These are phyloP conservation scores for Zaprionus capensis DNA, from an alignment of 1,140 invertebrate species.

Conservation along the genomic window DNA sequence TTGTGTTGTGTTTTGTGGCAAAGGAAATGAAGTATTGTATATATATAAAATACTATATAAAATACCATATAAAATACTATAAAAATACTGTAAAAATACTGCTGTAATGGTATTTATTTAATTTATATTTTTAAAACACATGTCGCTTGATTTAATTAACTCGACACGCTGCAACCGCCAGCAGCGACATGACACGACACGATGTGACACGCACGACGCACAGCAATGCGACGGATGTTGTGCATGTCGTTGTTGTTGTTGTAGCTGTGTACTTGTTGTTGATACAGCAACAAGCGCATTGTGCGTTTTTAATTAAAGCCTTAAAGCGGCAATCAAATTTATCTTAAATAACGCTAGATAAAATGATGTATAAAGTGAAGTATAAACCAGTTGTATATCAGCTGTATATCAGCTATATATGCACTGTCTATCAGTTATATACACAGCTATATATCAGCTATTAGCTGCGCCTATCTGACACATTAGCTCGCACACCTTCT, in stretches of 20 bases:
- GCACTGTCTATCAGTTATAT: too few relatives aligned
- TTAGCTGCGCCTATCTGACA: slow-evolving; percentile 19
- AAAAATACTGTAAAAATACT: slow-evolving; percentile 28
- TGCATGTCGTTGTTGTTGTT: slow-evolving; percentile 15
- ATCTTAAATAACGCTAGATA: too few relatives aligned
- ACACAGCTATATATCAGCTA: slow-evolving; percentile 13
- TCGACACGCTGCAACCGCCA: slow-evolving; percentile 51
- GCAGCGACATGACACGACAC: slow-evolving; percentile 28
- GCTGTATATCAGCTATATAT: too few relatives aligned
- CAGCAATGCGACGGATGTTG: slow-evolving; percentile 14
- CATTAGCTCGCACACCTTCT: slow-evolving; percentile 21
- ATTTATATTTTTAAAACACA: slow-evolving; percentile 73
- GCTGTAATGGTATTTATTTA: slow-evolving; percentile 59
- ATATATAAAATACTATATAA: slow-evolving; percentile 4
- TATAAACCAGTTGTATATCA: too few relatives aligned
- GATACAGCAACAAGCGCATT: slow-evolving; percentile 23
- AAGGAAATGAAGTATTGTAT: neutral
- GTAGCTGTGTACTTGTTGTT: neutral
- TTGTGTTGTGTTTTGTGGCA: slow-evolving; percentile 36
- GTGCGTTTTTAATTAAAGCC: slow-evolving; percentile 68
- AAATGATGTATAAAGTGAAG: too few relatives aligned
- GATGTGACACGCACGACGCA: slow-evolving; percentile 12
- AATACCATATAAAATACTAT: neutral
- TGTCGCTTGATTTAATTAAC: slow-evolving; percentile 82
- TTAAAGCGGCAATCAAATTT: slow-evolving; percentile 18